Percentiles rank a stretch among this genome's conserved stretches.
phyloP scores from a whole-genome alignment of 2,797 vertebrate genomes.

The Pygocentrus nattereri region DNA sequence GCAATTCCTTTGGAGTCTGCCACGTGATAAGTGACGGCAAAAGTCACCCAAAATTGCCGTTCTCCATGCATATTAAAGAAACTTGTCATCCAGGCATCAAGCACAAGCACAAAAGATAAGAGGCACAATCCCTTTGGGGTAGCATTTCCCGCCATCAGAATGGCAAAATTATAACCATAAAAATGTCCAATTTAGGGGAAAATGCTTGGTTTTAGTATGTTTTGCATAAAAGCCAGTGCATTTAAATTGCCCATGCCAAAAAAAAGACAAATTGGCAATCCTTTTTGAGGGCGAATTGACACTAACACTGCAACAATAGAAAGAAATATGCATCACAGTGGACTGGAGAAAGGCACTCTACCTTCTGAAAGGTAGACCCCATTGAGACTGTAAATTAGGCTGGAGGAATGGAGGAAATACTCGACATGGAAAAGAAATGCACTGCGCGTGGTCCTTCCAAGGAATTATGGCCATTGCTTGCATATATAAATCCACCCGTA shows the following conservation, averaged over 20 bases:
- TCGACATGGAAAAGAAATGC: conserved; percentile 51
- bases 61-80: conserved; percentile 82
- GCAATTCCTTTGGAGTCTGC: conserved; percentile 65
- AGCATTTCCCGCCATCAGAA: conserved; percentile 87
- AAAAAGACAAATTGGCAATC: conserved; percentile 90
- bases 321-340: conserved; percentile 62
- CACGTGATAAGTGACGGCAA: conserved; percentile 61
- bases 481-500: conserved; percentile 39
- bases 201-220: conserved; percentile 89
- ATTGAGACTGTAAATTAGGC: conserved; percentile 64
- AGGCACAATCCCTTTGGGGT: conserved; percentile 82
- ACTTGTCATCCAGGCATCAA: conserved; percentile 86
- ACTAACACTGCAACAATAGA: conserved; percentile 71
- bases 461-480: conserved; percentile 59
- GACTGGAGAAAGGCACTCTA: conserved; percentile 63
- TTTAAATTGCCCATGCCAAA: conserved; percentile 85
- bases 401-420: conserved; percentile 58
- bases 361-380: conserved; percentile 63
- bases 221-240: conserved; percentile 94
- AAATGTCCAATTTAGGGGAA: conserved; percentile 90
- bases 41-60: conserved; percentile 68
- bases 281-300: conserved; percentile 72
- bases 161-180: conserved; percentile 92
- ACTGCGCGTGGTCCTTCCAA: conserved; percentile 43
- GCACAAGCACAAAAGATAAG: conserved; percentile 79